Evolutionary conservation across 2,888 invertebrate species (phyloP), one percentile per base, ranked within the genome.

Genomic region (Dione juno): DNA sequence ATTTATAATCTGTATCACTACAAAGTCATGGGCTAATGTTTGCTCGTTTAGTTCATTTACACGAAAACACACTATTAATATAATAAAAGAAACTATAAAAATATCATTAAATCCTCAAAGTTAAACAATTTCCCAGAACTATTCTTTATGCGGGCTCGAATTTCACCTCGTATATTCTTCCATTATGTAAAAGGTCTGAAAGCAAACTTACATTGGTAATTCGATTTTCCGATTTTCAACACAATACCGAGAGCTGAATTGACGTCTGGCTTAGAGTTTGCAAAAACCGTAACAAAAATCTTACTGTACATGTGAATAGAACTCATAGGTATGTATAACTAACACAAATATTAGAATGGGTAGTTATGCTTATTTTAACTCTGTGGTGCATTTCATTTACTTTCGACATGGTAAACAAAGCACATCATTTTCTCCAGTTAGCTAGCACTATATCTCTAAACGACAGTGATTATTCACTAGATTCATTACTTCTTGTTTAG

Each of bases 151-250:
- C 41, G n/a, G 57, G 54, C 66, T 66, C 16, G 40, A 66, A 50
- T 69, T 52, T 45, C 72, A 66, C 66, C 63, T 69, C 65, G 64
- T 58, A 72, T 61, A 61, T 75, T 74, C 73, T 71, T 73, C 66
- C 66, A 72, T 75, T 74, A 72, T 76, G 72, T 71, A 75, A 73
- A 72, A 70, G 61, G 64, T 65, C 54, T 63, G 63, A 67, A 69
- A 69, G 65, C 50, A 58, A 54, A 69, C 45, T 43, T 66, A 64
- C 68, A 41, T 21, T 21, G 63, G 66, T 58, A 69, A 72, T 50
- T 69, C 57, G 66, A 72, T 72, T 72, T 72, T 50, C n/a, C n/a
- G n/a, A n/a, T n/a, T n/a, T n/a, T n/a, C n/a, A 72, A 61, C 41
- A 66, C 61, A 66, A 61, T 66, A 35, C 54, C 43, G 21, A 45